Conservation (phyloP, 64 coral and sea anemone genomes). For the Anthopleura sola region DNA sequence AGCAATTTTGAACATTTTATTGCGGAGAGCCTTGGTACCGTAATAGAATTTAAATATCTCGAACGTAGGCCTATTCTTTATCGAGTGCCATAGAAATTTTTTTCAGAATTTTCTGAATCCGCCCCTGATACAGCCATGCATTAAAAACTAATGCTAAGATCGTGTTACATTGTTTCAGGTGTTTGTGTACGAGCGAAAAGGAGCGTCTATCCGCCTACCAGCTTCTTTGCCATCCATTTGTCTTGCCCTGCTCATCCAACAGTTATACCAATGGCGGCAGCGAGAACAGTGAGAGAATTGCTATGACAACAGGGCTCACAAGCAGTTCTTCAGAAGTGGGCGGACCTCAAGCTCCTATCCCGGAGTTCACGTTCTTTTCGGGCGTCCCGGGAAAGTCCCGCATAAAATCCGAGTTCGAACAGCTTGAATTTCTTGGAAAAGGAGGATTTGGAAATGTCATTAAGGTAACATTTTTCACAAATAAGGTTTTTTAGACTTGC, state of each 20-base stretch:
- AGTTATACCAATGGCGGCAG: not conserved
- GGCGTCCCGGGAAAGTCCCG: slow-evolving; percentile 82
- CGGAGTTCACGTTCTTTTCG: slow-evolving; percentile 81
- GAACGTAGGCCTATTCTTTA: too few species aligned
- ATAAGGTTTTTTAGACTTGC: too few species aligned
- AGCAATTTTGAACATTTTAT: too few species aligned
- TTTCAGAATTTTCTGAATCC: not conserved
- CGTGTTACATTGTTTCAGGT: slow-evolving; percentile 30
- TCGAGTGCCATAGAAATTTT: too few species aligned
- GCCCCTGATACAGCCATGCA: too few species aligned
- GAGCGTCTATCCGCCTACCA: slow-evolving; percentile 74
- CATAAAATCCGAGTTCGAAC: slow-evolving; percentile 85
- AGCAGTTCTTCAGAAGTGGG: slow-evolving; percentile 13
- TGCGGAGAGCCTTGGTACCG: too few species aligned
- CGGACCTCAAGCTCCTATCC: slow-evolving; percentile 53
- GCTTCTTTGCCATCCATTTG: slow-evolving; percentile 71
- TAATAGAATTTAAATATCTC: too few species aligned
- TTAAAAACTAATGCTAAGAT: too few species aligned
- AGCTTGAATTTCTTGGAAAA: slow-evolving; percentile 90
- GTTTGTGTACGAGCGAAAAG: slow-evolving; percentile 57
- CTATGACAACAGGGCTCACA: not conserved
- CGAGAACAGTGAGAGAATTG: not conserved
- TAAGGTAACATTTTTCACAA: slow-evolving; percentile 59
- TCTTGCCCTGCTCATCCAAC: slow-evolving; percentile 17
- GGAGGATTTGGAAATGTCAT: slow-evolving; percentile 98